phyloP scores from a whole-genome alignment of 1,140 invertebrate species.

The Panagrolaimus sp. region DNA sequence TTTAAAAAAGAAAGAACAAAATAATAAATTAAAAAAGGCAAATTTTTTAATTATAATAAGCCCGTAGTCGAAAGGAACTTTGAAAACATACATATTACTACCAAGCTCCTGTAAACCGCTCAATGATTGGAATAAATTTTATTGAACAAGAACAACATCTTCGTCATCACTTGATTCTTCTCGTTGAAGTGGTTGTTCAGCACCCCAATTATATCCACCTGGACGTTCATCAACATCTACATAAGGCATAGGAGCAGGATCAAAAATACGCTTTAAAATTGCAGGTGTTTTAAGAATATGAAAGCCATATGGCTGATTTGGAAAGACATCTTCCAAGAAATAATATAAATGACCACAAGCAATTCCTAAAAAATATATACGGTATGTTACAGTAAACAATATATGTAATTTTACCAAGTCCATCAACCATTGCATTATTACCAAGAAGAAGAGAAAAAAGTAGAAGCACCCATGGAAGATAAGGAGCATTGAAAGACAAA shows the following conservation, averaged over 20 bases:
- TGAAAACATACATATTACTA: neutral
- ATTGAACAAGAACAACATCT: neutral
- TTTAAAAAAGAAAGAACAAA: too few species aligned
- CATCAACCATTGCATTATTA: slow-evolving; percentile 89
- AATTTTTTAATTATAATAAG: too few species aligned
- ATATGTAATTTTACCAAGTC: slow-evolving; percentile 68
- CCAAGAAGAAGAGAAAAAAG: slow-evolving; percentile 91
- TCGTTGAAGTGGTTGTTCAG: slow-evolving; percentile 16
- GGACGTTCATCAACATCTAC: slow-evolving; percentile 47
- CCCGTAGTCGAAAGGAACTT: neutral
- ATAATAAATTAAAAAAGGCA: too few species aligned
- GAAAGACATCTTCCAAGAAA: slow-evolving; percentile 96
- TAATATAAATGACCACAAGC: slow-evolving; percentile 98
- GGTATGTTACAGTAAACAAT: neutral
- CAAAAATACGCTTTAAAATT: slow-evolving; percentile 70
- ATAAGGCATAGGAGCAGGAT: slow-evolving; percentile 46
- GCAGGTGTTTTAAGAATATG: slow-evolving; percentile 82
- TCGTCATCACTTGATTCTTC: neutral
- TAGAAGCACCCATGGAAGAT: slow-evolving; percentile 93
- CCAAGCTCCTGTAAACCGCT: slow-evolving; percentile 1
- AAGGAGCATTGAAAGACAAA: slow-evolving; percentile 94
- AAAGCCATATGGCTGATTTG: slow-evolving; percentile 80
- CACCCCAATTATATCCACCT: slow-evolving; percentile 55
- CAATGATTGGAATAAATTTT: neutral
- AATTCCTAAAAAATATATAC: slow-evolving; percentile 66